Conservation (phyloP, 35 echinoderm and acorn worm species). For the Ptychodera flava region DNA sequence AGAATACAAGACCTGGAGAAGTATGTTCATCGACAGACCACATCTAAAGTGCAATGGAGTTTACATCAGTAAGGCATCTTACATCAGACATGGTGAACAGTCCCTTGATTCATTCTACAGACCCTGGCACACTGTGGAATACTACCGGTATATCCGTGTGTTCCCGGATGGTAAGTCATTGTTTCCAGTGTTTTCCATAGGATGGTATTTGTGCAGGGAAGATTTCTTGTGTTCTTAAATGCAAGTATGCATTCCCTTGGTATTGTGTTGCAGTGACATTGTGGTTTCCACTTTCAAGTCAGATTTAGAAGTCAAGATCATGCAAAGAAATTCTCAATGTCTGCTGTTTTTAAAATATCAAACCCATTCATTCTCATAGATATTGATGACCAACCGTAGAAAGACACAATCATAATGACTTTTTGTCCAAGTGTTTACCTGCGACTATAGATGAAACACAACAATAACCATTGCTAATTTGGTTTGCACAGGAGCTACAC, state of each 20-base stretch:
- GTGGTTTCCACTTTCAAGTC: not conserved
- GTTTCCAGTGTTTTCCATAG: not conserved
- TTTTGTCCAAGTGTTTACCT: no score
- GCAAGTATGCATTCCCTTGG: not conserved
- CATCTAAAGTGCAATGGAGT: conserved; percentile 75
- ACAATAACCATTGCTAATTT: no score
- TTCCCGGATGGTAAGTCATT: conserved; percentile 81
- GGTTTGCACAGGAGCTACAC: no score
- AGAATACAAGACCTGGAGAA: conserved; percentile 61
- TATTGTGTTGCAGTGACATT: not conserved
- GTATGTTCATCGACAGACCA: conserved; percentile 72
- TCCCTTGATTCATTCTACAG: conserved; percentile 59
- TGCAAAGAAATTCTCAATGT: not conserved
- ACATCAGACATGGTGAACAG: conserved; percentile 69
- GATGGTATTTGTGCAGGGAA: not conserved
- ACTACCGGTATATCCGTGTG: conserved; percentile 71
- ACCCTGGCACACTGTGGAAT: conserved; percentile 82
- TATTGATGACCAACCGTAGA: no score
- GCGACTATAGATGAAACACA: no score
- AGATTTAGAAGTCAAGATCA: conserved; percentile 5
- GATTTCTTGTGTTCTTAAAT: not conserved
- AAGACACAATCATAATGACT: no score
- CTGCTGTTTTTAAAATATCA: not conserved
- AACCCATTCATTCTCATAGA: no score
- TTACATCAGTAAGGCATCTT: conserved; percentile 76